Conservation (phyloP, 2,113 vertebrate genomes). For the Sclerurus mexicanus region DNA sequence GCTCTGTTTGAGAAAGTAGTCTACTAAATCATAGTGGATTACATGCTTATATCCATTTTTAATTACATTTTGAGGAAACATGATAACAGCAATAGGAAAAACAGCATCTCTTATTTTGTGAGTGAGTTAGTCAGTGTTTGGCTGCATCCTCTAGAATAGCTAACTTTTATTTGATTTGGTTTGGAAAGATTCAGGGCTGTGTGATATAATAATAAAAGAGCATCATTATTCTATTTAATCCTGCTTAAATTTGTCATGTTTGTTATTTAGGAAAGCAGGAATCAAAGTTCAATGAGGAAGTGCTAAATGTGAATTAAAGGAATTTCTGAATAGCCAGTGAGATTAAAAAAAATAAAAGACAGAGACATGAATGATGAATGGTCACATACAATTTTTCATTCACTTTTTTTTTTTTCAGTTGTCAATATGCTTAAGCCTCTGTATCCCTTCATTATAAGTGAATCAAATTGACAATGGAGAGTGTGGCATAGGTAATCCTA, state of each 20-base stretch:
- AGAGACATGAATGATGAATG: neutral
- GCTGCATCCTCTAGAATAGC: neutral
- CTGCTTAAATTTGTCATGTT: neutral
- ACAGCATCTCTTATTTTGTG: neutral
- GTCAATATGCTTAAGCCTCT: neutral
- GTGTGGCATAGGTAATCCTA: neutral
- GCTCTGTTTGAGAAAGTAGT: slow-evolving; percentile 1
- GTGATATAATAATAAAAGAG: neutral
- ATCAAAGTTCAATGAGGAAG: neutral
- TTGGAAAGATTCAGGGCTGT: neutral
- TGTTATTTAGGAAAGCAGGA: neutral
- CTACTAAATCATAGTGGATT: slow-evolving; percentile 20
- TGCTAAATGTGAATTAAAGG: neutral
- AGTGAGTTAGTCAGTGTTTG: neutral
- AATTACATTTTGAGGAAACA: slow-evolving; percentile 59
- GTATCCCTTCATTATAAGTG: neutral
- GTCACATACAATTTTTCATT: neutral
- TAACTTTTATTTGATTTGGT: neutral
- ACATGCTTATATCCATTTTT: slow-evolving; percentile 13
- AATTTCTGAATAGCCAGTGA: neutral
- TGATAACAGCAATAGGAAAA: slow-evolving; percentile 18
- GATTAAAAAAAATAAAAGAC: neutral
- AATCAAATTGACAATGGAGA: neutral
- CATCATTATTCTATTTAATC: neutral
- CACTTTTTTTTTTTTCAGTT: neutral